These are phyloP conservation scores for Volucella bombylans DNA, from an alignment of 2,888 invertebrate species.

Conservation along the genomic window DNA sequence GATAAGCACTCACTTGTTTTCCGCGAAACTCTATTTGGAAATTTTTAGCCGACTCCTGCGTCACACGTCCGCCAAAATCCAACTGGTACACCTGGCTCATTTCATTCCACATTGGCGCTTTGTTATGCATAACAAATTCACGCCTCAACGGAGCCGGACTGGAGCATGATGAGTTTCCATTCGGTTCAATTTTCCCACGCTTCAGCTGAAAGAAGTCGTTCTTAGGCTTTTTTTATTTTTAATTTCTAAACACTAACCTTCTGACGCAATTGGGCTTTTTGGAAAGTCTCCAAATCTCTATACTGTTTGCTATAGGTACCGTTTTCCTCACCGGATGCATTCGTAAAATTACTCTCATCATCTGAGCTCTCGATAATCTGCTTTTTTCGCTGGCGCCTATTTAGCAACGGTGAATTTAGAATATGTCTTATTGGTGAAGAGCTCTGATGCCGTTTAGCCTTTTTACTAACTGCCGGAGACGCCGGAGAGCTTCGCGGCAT, in stretches of 20 bases:
- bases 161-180: constrained; percentile 81
- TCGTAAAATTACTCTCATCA: constrained; percentile 86
- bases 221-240: constrained; percentile 19
- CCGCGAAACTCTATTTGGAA: constrained; percentile 99
- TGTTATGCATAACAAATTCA: constrained; percentile 98
- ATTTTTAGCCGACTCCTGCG: constrained; percentile 99
- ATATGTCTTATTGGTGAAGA: constrained; percentile 91
- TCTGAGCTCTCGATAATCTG: constrained; percentile 90
- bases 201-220: constrained; percentile 85
- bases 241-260: constrained; percentile 85
- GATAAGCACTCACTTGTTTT: constrained; percentile 88
- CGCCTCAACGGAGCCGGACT: constrained; percentile 84
- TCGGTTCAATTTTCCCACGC: constrained; percentile 86
- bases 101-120: constrained; percentile 99
- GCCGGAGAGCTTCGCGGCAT: constrained; percentile 90
- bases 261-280: constrained; percentile 94
- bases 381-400: constrained; percentile 89
- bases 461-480: constrained; percentile 88
- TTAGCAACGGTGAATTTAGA: constrained; percentile 92
- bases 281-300: constrained; percentile 93
- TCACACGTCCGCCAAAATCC: constrained; percentile 99
- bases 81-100: constrained; percentile 99
- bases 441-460: constrained; percentile 89
- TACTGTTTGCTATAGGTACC: constrained; percentile 87
- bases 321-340: constrained; percentile 84